Percentiles rank a stretch among this genome's conserved stretches.
Conservation (phyloP, 2,113 vertebrate species). For the Donacobius atricapilla region DNA sequence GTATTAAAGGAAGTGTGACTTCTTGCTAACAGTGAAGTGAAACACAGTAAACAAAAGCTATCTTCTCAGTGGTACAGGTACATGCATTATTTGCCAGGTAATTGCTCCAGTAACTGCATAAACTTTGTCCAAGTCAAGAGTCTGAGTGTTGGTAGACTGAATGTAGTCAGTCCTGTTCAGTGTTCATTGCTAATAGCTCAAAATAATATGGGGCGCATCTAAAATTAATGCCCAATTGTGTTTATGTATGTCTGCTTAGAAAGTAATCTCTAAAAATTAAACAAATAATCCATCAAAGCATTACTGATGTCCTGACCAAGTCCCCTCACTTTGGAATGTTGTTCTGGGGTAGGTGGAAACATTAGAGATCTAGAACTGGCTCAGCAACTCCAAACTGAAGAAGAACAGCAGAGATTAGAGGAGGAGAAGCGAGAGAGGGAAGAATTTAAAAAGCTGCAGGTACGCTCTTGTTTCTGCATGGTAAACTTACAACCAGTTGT, state of each 20-base stretch:
- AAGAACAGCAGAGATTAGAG: slow-evolving; percentile 71
- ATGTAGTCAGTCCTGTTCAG: neutral
- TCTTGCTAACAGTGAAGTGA: neutral
- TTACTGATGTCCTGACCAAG: neutral
- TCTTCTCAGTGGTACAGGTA: neutral
- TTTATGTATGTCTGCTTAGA: neutral
- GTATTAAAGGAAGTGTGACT: neutral
- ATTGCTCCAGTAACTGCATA: neutral
- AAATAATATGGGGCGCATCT: neutral
- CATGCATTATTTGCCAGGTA: neutral
- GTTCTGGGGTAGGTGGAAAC: slow-evolving; percentile 15
- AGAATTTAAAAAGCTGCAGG: slow-evolving; percentile 89
- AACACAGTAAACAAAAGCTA: neutral
- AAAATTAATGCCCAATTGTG: neutral
- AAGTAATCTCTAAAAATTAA: neutral
- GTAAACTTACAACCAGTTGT: neutral
- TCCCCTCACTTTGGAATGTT: neutral
- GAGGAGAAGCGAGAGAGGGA: slow-evolving; percentile 76
- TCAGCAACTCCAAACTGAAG: slow-evolving; percentile 81
- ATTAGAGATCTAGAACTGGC: slow-evolving; percentile 79
- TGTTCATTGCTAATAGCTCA: neutral
- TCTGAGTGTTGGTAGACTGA: neutral
- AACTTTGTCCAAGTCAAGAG: neutral
- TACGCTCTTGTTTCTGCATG: slow-evolving; percentile 28
- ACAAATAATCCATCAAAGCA: neutral